Base-by-base conservation (phyloP, 2,797 vertebrate species). In the Alfaro cultratus region DNA sequence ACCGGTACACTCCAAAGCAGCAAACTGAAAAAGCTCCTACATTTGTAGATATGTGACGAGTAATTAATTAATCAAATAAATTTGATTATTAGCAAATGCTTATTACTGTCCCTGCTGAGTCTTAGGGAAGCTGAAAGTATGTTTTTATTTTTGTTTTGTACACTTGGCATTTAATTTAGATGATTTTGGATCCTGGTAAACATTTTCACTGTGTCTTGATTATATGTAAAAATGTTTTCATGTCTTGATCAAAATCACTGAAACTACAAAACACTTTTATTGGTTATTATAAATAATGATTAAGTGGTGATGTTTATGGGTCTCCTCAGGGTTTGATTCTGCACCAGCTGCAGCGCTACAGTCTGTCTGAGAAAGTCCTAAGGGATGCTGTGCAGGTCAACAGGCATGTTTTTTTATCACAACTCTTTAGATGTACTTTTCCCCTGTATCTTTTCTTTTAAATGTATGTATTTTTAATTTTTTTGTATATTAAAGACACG, bases 381-480 rank as follows among this genome's bases (percentile, higher is more conserved):
- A 95, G 98, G 31, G 98, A 99, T 0, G 98, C 98, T 0, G 98
- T 99, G 78, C 98, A 99, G 94, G 97, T 99, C 87, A 99, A 98
- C 94, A 95, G 94, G 94, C 94, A 5, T 5, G n/a, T 5, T 45
- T 23, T 45, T 23, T 49, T 10, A 23, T 45, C 29, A 62, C 29
- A 13, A 18, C 29, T 62, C 6, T 18, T 34, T 62, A 18, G 57
- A 34, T 18, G 1, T 31, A 0, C n/a, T 62, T 29, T 13, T 3
- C 26, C 21, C 55, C 16, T 51, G 23, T 10, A 31, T 11, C 5
- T 10, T 26, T 55, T 43, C 23, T 8, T 68, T 36, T 12, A 5
- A 3, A 10, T 29, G 4, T 2, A 1, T 68, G 16, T 0, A 1
- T 8, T 21, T 39, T 34, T n/a, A 16, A 1, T 26, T 43, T 11